Conservation (phyloP, 2,888 invertebrate species). For the Cheilosia grossa region DNA sequence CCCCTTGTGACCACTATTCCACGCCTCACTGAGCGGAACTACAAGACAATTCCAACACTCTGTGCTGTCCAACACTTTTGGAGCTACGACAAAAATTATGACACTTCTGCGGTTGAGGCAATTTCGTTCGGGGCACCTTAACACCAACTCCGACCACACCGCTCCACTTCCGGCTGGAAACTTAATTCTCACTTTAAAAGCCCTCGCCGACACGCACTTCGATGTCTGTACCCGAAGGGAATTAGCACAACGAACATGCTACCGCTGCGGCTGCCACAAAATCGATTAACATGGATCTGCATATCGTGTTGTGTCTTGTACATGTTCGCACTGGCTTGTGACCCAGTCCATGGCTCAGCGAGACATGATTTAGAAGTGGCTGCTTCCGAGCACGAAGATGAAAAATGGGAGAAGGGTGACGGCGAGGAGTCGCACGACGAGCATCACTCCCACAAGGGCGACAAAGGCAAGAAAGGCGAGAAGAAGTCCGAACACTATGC, state of each 20-base stretch:
- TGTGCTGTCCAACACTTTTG: conserved; percentile 7
- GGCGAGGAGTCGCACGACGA: conserved; percentile 88
- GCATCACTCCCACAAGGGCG: conserved; percentile 87
- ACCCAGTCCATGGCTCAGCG: conserved; percentile 55
- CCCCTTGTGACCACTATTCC: conserved; percentile 13
- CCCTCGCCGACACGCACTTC: conserved; percentile 60
- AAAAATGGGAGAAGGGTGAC: conserved; percentile 85
- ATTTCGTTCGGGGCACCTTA: conserved; percentile 48
- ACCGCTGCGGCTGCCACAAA: conserved; percentile 65
- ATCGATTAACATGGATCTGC: conserved; percentile 75
- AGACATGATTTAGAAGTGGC: conserved; percentile 80
- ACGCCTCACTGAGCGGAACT: conserved; percentile 48
- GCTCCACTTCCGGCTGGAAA: conserved; percentile 40
- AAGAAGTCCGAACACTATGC: conserved; percentile 88
- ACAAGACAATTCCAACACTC: conserved; percentile 31
- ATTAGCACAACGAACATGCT: conserved; percentile 71
- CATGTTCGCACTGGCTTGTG: conserved; percentile 68
- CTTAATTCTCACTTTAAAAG: conserved; percentile 67
- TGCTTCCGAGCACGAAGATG: conserved; percentile 79
- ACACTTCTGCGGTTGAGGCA: conserved; percentile 67
- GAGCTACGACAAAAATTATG: conserved; percentile 44
- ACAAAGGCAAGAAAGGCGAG: conserved; percentile 89
- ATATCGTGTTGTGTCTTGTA: conserved; percentile 72
- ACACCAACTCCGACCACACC: conserved; percentile 31
- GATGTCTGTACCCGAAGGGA: conserved; percentile 63